A percentile compares a stretch with the other conserved stretches of the same genome.
phyloP scores from a whole-genome alignment of 2,797 vertebrate genomes.

The Myotis pilosus region DNA sequence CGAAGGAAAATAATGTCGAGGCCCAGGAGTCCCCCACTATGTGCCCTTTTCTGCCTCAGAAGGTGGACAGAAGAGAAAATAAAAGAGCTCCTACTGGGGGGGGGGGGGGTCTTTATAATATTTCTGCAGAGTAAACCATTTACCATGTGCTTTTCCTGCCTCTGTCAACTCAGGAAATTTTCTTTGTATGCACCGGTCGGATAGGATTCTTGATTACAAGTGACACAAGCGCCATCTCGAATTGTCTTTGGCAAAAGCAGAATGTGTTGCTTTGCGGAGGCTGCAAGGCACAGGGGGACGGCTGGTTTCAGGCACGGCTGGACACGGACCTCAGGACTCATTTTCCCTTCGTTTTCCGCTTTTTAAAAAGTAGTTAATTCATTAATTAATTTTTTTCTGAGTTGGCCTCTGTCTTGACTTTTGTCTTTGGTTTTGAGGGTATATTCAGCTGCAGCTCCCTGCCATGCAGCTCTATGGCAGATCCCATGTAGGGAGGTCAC shows the following conservation, averaged over 20 bases:
- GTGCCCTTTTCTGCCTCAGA: not conserved
- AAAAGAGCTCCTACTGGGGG: not conserved
- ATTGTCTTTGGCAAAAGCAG: not conserved
- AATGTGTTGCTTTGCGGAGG: not conserved
- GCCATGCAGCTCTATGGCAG: not conserved
- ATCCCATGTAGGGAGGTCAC: not conserved
- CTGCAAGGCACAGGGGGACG: accelerated
- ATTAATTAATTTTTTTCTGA: not conserved
- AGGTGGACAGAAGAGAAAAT: not conserved
- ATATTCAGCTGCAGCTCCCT: no score
- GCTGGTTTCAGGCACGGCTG: not conserved
- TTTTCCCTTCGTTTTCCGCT: not conserved
- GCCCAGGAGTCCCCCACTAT: not conserved
- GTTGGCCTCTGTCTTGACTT: not conserved
- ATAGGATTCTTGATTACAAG: not conserved
- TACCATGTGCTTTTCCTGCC: not conserved
- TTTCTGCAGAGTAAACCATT: not conserved
- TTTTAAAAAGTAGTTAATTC: not conserved
- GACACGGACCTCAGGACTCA: not conserved
- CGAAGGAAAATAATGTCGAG: not conserved
- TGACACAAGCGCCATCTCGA: not conserved
- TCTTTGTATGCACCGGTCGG: not conserved
- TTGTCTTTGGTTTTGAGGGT: not conserved
- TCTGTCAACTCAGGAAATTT: not conserved
- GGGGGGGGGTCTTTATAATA: not conserved